Evolutionary conservation across 2,113 vertebrate species (phyloP).

Genomic region (Ciconia maguari): DNA sequence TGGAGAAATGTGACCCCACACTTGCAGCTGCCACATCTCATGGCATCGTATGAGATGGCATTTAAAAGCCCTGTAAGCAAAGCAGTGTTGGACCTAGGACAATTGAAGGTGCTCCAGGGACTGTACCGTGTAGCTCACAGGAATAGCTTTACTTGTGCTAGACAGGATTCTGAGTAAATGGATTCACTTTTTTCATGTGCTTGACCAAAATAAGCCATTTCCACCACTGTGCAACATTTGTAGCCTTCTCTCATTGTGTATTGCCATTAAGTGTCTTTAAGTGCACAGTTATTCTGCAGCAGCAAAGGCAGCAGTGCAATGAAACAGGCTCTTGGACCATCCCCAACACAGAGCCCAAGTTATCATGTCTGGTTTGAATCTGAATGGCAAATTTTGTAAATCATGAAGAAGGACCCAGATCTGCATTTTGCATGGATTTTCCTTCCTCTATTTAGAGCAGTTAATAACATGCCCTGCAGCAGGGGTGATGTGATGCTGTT

Average conservation of each 20-base stretch:
- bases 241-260: background rate
- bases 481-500: background rate
- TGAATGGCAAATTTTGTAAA: background rate
- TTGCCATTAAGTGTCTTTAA: background rate
- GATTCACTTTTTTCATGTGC: background rate
- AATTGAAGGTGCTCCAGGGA: background rate
- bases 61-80: background rate
- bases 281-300: background rate
- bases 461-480: background rate
- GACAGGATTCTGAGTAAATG: background rate
- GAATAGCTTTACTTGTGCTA: background rate
- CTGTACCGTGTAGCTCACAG: background rate
- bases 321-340: background rate
- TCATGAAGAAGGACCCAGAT: background rate
- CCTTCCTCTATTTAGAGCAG: background rate
- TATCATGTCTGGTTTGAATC: background rate
- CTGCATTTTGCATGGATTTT: background rate
- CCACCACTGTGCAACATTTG: background rate
- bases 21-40: background rate
- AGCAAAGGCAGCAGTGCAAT: background rate
- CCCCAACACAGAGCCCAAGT: background rate
- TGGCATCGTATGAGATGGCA: background rate
- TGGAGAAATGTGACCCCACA: background rate
- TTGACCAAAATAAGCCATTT: background rate
- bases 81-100: background rate